Base-by-base conservation (phyloP, 30 jellyfish, hydroid and myxozoan genomes). In the Phacellophora camtschatica region DNA sequence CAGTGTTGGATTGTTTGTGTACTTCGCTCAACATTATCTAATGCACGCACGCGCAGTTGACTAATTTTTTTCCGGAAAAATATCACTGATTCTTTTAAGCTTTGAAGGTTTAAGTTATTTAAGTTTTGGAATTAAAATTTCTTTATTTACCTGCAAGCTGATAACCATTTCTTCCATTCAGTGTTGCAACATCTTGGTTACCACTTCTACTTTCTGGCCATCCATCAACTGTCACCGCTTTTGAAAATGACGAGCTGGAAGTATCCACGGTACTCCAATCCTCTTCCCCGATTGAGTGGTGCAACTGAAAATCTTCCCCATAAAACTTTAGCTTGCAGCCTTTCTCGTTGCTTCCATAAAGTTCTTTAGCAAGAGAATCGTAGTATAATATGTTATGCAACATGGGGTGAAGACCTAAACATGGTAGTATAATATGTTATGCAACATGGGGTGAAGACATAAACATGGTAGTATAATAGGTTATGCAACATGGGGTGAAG, bases 81-180 rank as follows among this genome's bases (percentile, higher is more conserved):
- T n/a, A n/a, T n/a, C n/a, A n/a, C n/a, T n/a, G n/a, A n/a, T n/a
- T n/a, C n/a, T n/a, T n/a, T n/a, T n/a, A n/a, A n/a, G n/a, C n/a
- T n/a, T n/a, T n/a, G n/a, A n/a, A n/a, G n/a, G n/a, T n/a, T n/a
- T n/a, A n/a, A n/a, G n/a, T n/a, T n/a, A n/a, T n/a, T n/a, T n/a
- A n/a, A n/a, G n/a, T n/a, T n/a, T n/a, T n/a, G n/a, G n/a, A n/a
- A n/a, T n/a, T n/a, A n/a, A n/a, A n/a, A n/a, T n/a, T n/a, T n/a
- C n/a, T n/a, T n/a, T n/a, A n/a, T n/a, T n/a, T 46, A 46, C 61
- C 61, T 46, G 61, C 61, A 46, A 46, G 61, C 20, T 46, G 61
- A 46, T 46, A 46, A 16, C 61, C 61, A 46, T 46, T 9, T 16
- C 61, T 28, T 5, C 61, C 61, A 46, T 46, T 46, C 2, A 46